Base-by-base conservation (phyloP, 2,888 invertebrate species). In the Pimpla rufipes region DNA sequence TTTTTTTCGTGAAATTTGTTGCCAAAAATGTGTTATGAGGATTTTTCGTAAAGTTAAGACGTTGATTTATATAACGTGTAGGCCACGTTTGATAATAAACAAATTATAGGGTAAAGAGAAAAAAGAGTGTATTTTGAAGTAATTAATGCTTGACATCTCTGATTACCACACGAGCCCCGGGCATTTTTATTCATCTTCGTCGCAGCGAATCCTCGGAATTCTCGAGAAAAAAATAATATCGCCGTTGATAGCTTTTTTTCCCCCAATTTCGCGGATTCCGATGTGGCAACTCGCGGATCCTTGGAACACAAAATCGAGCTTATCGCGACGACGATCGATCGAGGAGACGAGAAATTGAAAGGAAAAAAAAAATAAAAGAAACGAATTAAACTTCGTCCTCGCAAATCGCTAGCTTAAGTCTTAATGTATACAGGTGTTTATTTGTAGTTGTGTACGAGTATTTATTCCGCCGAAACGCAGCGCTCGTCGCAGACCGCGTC, bases 301-400 rank as follows among this genome's bases (percentile, higher is more conserved):
- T 23, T 16, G n/a, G 21, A 68, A 62, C 5, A 16, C 0, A 59
- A 40, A 64, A 80, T 64, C 75, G 70, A 75, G 80, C 75, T 80
- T 80, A 55, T 64, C 47, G 70, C 64, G 45, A 52, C 18, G 75
- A 77, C 23, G 50, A 66, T 68, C n/a, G 64, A 76, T 71, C 18
- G 13, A 57, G 4, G 29, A 23, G 40, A 67, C 57, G 7, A 21
- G 37, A 73, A 55, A 55, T 55, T 10, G 37, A 40, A 40, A 40
- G 29, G 5, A 62, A 29, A 29, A 42, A 18, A 47, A 29, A 67
- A 71, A 75, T 50, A 29, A 42, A 18, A 47, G n/a, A 67, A 71
- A 75, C 57, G 13, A 67, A 80, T 78, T n/a, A 55, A 79, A 81
- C 84, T 76, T 76, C 80, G 83, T 76, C 78, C 83, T 78, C 76